Conservation (phyloP, 2,888 invertebrate genomes). For the Synanthedon formicaeformis region DNA sequence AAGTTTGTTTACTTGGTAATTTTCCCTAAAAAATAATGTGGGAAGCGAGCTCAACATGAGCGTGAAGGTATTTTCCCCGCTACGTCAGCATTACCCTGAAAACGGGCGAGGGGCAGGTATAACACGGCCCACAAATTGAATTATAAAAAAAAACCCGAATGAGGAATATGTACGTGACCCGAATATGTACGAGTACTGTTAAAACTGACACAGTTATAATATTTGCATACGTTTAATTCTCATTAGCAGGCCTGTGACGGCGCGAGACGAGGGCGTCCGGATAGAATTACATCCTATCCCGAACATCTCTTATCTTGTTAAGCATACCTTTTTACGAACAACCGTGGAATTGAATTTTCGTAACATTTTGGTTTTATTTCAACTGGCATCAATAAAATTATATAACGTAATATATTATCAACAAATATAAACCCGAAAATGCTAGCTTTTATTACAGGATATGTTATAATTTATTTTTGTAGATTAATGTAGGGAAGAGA, state of each 20-base stretch:
- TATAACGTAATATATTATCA: no score
- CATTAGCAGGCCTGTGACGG: neutral
- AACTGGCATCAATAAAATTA: no score
- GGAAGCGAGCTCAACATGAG: no score
- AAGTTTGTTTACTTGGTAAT: no score
- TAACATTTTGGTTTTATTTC: neutral
- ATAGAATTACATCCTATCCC: neutral
- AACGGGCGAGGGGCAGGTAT: neutral
- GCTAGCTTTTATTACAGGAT: no score
- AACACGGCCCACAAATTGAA: neutral
- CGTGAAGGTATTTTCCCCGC: no score
- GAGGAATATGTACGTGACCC: neutral
- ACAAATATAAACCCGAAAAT: no score
- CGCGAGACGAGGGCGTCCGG: neutral
- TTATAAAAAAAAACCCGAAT: neutral
- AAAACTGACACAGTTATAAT: neutral
- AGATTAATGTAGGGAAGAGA: no score
- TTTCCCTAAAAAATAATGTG: no score
- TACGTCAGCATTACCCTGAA: no score
- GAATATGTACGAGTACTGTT: neutral
- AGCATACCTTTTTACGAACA: neutral
- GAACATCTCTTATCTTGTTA: neutral
- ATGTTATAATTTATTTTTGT: no score
- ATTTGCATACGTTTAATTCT: slow-evolving; percentile 4
- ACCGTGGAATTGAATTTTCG: neutral